Conservation (phyloP, 2,888 invertebrate species). For the Camptogramma bilineatum region DNA sequence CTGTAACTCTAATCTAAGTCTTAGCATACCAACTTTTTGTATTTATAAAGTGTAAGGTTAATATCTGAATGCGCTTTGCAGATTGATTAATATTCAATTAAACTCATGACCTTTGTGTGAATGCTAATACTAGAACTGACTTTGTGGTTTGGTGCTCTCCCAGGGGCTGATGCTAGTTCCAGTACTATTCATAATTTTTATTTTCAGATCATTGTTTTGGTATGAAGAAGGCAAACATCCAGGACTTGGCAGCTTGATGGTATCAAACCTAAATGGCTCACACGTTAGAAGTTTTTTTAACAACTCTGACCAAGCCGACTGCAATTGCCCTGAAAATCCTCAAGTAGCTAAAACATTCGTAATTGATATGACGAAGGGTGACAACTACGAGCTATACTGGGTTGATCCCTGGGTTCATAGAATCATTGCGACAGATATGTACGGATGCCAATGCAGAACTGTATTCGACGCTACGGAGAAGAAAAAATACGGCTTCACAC, state of each 20-base stretch:
- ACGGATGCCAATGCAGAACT: slow-evolving; percentile 88
- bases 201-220: slow-evolving; percentile 89
- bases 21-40: neutral
- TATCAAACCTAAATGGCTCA: slow-evolving; percentile 85
- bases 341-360: slow-evolving; percentile 87
- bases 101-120: neutral
- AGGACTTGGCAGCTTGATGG: slow-evolving; percentile 87
- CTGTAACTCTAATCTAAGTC: neutral
- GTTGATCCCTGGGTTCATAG: slow-evolving; percentile 86
- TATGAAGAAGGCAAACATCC: slow-evolving; percentile 87
- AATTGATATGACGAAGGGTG: slow-evolving; percentile 87
- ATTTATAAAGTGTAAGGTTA: neutral
- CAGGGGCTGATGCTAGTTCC: slow-evolving; percentile 9
- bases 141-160: neutral
- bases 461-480: slow-evolving; percentile 83
- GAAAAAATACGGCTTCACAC: slow-evolving; percentile 84
- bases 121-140: neutral
- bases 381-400: slow-evolving; percentile 86
- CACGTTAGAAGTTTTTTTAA: slow-evolving; percentile 86
- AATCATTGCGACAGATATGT: slow-evolving; percentile 87
- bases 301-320: slow-evolving; percentile 64
- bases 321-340: slow-evolving; percentile 88
- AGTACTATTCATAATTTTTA: slow-evolving; percentile 8
- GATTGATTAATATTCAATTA: neutral
- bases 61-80: neutral